A percentile compares a stretch with the other conserved stretches of the same genome.
Evolutionary conservation across 2,888 invertebrate genomes (phyloP).

Genomic region (Petrophora chlorosata): DNA sequence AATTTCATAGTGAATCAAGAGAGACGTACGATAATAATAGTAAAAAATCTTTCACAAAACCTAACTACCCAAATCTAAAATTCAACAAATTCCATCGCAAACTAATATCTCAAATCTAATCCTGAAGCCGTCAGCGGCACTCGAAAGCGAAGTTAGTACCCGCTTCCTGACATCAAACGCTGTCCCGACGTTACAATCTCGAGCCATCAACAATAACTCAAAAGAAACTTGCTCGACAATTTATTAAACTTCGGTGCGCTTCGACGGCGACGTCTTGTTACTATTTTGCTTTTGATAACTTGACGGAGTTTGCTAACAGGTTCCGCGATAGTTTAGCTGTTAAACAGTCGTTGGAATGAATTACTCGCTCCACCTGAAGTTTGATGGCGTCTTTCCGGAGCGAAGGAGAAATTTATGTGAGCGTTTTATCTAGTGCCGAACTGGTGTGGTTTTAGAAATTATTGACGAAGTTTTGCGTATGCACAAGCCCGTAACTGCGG

Average conservation of each 20-base stretch:
- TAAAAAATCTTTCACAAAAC: no score
- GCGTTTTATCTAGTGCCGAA: no score
- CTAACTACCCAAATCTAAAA: neutral
- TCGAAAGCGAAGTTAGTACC: constrained; percentile 1
- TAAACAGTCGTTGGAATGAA: constrained; percentile 29
- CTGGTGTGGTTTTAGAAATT: no score
- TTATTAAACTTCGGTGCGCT: constrained; percentile 38
- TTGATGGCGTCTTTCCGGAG: constrained; percentile 30
- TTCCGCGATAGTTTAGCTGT: constrained; percentile 30
- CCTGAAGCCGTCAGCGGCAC: constrained; percentile 12
- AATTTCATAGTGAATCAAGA: no score
- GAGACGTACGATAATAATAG: no score
- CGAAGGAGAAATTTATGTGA: constrained; percentile 6
- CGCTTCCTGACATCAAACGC: constrained; percentile 15
- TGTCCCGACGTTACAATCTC: constrained; percentile 31
- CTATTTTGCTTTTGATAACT: constrained; percentile 35
- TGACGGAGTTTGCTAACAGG: constrained; percentile 30
- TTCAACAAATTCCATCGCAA: constrained; percentile 1
- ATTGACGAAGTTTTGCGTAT: no score
- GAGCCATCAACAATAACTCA: constrained; percentile 32
- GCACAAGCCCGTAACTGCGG: no score
- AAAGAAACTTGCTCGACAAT: constrained; percentile 31
- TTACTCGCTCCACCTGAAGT: constrained; percentile 24
- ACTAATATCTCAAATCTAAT: constrained; percentile 15
- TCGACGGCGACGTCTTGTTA: constrained; percentile 37